A percentile compares a stretch with the other conserved stretches of the same genome.
phyloP scores from a whole-genome alignment of 37 sponge, comb jelly and placozoan genomes.

The Amphimedon queenslandica region DNA sequence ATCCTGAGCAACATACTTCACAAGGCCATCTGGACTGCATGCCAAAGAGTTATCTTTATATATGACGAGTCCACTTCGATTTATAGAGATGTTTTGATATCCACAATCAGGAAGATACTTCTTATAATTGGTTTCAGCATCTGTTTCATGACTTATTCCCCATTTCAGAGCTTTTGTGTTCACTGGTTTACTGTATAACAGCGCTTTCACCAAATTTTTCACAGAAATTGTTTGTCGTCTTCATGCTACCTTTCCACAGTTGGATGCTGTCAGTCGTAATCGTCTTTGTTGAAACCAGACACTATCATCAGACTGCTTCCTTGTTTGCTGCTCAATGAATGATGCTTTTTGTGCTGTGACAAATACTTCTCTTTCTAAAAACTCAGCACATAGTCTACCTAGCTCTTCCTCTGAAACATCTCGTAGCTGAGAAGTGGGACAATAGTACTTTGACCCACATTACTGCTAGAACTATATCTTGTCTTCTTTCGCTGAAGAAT shows the following conservation, averaged over 20 bases:
- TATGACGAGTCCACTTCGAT: conserved; percentile 4
- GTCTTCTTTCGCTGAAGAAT: neutral
- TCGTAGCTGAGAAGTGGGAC: conserved; percentile 11
- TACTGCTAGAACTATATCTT: no score
- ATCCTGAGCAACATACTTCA: no score
- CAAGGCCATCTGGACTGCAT: conserved; percentile 15
- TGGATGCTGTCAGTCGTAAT: no score
- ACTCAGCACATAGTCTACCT: no score
- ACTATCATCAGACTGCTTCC: no score
- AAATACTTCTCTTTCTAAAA: neutral
- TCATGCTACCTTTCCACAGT: neutral
- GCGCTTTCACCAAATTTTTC: neutral
- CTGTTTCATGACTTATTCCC: conserved; percentile 18
- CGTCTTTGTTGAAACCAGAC: no score
- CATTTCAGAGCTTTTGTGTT: no score
- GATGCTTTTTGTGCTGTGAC: neutral
- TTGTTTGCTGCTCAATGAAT: no score
- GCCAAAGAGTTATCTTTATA: conserved; percentile 18
- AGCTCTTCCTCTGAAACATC: no score
- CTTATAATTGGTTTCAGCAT: conserved; percentile 4
- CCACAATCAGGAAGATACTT: neutral
- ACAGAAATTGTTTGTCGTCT: no score
- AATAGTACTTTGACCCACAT: conserved; percentile 8
- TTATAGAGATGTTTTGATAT: neutral
- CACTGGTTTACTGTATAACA: neutral